phyloP scores from a whole-genome alignment of 1,140 invertebrate genomes.

The Notospermus geniculatus region DNA sequence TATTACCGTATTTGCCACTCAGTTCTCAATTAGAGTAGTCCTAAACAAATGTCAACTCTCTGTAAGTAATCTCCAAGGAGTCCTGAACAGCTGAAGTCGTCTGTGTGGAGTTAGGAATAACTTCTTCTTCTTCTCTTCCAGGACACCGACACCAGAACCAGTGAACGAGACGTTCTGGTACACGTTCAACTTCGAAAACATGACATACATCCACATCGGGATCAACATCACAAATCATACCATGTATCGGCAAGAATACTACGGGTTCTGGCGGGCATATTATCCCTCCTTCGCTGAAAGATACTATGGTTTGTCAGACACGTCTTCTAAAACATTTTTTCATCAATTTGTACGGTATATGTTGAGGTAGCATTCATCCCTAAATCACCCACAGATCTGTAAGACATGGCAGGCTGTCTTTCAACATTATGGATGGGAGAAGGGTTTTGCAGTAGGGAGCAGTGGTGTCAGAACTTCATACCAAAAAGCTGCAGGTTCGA shows the following conservation, averaged over 20 bases:
- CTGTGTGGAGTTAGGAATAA: too few relatives aligned
- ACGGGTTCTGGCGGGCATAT: slow-evolving; percentile 87
- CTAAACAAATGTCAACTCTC: too few relatives aligned
- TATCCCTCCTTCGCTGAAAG: slow-evolving; percentile 8
- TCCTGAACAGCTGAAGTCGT: too few relatives aligned
- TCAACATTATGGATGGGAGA: too few relatives aligned
- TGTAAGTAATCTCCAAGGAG: too few relatives aligned
- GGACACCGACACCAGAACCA: slow-evolving; percentile 80
- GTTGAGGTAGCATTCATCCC: not conserved
- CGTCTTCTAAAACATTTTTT: not conserved
- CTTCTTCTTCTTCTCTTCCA: slow-evolving; percentile 49
- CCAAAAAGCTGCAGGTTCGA: too few relatives aligned
- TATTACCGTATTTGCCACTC: too few relatives aligned
- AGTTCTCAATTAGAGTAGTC: too few relatives aligned
- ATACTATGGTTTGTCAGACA: not conserved
- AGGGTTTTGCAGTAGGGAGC: too few relatives aligned
- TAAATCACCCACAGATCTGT: not conserved
- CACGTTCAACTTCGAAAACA: slow-evolving; percentile 74
- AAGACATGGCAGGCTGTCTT: not conserved
- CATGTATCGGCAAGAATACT: slow-evolving; percentile 79
- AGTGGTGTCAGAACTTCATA: too few relatives aligned
- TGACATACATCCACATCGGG: slow-evolving; percentile 67
- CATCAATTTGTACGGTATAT: not conserved
- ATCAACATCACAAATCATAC: slow-evolving; percentile 69
- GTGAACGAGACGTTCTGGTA: slow-evolving; percentile 44